phyloP scores from a whole-genome alignment of 2,113 vertebrate species.

The Isurus oxyrinchus region DNA sequence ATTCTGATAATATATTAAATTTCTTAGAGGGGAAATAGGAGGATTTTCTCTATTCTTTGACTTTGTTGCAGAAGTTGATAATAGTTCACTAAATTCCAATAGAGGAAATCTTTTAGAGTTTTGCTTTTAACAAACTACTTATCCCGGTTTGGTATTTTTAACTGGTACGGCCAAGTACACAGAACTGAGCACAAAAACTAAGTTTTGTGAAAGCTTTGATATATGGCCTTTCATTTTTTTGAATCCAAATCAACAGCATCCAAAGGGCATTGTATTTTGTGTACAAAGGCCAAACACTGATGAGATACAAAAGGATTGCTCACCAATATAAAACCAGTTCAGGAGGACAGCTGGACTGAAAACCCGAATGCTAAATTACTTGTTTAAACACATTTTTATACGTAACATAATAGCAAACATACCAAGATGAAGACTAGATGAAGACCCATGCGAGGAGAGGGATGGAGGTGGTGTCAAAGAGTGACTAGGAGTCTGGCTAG shows the following conservation, averaged over 20 bases:
- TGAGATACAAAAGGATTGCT: background rate
- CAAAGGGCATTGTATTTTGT: background rate
- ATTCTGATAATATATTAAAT: background rate
- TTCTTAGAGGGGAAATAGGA: background rate
- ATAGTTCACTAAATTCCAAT: background rate
- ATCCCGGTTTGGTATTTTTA: background rate
- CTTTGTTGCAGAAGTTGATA: background rate
- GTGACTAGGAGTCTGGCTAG: slow-evolving; percentile 88
- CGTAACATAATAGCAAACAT: slow-evolving; percentile 40
- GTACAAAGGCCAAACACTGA: background rate
- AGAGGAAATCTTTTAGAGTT: background rate
- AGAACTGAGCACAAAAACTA: background rate
- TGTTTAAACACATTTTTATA: background rate
- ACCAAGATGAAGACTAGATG: slow-evolving; percentile 96
- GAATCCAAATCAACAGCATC: background rate
- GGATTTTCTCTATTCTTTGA: background rate
- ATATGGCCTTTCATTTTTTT: background rate
- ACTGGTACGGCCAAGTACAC: background rate
- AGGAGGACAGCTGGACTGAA: background rate
- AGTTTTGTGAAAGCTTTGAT: background rate
- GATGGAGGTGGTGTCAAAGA: slow-evolving; percentile 95
- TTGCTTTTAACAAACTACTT: background rate
- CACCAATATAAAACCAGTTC: background rate
- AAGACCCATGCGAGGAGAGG: slow-evolving; percentile 93
- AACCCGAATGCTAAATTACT: background rate